Evolutionary conservation across 2,888 invertebrate species (phyloP).

Genomic region (Dendrolimus pini): DNA sequence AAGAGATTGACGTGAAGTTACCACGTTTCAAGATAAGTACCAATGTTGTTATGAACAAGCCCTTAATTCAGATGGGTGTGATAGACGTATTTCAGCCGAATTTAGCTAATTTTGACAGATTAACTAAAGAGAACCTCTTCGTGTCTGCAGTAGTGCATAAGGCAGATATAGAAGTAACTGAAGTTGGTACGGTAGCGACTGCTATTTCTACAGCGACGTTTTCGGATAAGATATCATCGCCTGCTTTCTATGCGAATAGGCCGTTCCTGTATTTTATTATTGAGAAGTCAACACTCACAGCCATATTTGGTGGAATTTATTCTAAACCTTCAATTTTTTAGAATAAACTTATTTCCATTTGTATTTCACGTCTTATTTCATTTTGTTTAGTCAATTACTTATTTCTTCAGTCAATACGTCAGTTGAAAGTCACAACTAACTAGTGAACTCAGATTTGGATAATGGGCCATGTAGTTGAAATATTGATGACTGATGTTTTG

Average conservation of each 20-base stretch:
- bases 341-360: neutral
- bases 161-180: conserved; percentile 84
- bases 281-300: conserved; percentile 78
- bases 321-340: conserved; percentile 60
- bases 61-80: conserved; percentile 80
- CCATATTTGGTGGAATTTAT: conserved; percentile 80
- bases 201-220: conserved; percentile 74
- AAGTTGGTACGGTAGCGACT: conserved; percentile 83
- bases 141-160: conserved; percentile 82
- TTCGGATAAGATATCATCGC: conserved; percentile 74
- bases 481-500: too few relatives aligned
- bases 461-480: too few relatives aligned
- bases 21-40: conserved; percentile 80
- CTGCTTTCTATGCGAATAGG: conserved; percentile 78
- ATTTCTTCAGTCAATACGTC: too few relatives aligned
- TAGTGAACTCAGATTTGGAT: too few relatives aligned
- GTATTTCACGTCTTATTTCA: too few relatives aligned
- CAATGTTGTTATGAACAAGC: conserved; percentile 75
- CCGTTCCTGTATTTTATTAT: conserved; percentile 83
- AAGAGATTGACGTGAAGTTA: conserved; percentile 78
- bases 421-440: too few relatives aligned
- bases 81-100: conserved; percentile 78
- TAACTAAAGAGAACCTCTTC: conserved; percentile 71
- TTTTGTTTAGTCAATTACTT: too few relatives aligned
- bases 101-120: conserved; percentile 73